Evolutionary conservation across 2,888 invertebrate genomes (phyloP).

Genomic region (Drosophila paracracens): DNA sequence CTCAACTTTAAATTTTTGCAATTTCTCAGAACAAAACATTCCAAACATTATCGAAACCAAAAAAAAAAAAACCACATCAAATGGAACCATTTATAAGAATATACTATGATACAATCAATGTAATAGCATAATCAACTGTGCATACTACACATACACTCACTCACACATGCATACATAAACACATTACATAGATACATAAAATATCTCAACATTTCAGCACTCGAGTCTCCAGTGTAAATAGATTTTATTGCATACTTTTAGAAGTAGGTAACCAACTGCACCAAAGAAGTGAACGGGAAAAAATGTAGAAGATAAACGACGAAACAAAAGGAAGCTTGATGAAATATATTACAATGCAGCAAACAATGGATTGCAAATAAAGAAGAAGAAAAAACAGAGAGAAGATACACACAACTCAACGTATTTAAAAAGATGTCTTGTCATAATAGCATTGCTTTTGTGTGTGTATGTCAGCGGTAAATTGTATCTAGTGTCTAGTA

Average conservation of each 20-base stretch:
- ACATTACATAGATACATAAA: constrained; percentile 18
- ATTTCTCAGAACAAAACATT: constrained; percentile 41
- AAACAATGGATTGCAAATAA: neutral
- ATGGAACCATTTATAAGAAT: constrained; percentile 58
- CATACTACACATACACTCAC: constrained; percentile 45
- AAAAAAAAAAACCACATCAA: constrained; percentile 23
- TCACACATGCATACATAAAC: constrained; percentile 4
- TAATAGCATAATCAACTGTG: constrained; percentile 69
- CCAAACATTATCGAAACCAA: constrained; percentile 35
- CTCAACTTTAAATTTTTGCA: constrained; percentile 45
- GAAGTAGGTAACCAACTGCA: constrained; percentile 64
- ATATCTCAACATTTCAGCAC: constrained; percentile 58
- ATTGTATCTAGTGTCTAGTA: constrained; percentile 15
- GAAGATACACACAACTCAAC: constrained; percentile 12
- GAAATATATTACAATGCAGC: constrained; percentile 15
- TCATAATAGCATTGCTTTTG: constrained; percentile 53
- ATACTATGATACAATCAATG: constrained; percentile 77
- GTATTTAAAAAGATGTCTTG: constrained; percentile 33
- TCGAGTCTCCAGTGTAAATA: constrained; percentile 72
- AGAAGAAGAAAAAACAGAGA: neutral
- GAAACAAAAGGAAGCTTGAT: constrained; percentile 4
- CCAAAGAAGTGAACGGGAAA: constrained; percentile 56
- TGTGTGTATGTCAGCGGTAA: constrained; percentile 35
- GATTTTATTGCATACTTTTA: constrained; percentile 78
- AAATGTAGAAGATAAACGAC: constrained; percentile 3